Percentiles rank a stretch among this genome's conserved stretches.
Conservation (phyloP, 2,113 vertebrate genomes). For the Nothobranchius furzeri region DNA sequence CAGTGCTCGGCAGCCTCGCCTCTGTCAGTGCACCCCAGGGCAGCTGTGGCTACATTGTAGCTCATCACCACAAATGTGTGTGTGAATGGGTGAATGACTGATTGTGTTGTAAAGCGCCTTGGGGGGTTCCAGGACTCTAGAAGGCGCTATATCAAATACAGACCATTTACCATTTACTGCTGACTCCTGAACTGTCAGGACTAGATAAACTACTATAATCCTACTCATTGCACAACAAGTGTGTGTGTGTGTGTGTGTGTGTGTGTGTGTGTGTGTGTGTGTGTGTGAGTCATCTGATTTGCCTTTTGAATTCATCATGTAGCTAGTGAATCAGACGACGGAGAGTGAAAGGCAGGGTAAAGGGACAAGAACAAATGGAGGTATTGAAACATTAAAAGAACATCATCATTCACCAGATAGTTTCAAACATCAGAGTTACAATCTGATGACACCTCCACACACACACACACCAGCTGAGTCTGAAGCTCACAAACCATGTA, state of each 20-base stretch:
- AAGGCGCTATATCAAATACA: no score
- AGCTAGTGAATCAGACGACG: slow-evolving; percentile 11
- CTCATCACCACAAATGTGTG: no score
- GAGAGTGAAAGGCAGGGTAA: slow-evolving; percentile 7
- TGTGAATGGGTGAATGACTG: no score
- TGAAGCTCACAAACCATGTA: no score
- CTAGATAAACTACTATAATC: slow-evolving; percentile 47
- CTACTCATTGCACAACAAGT: slow-evolving; percentile 34
- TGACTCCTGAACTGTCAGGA: slow-evolving; percentile 44
- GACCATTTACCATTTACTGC: no score
- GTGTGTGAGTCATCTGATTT: slow-evolving; percentile 43
- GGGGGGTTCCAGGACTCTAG: no score
- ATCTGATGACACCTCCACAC: background rate
- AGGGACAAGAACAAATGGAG: slow-evolving; percentile 8
- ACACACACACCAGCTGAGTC: no score
- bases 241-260: background rate
- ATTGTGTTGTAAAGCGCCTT: no score
- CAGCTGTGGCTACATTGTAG: no score
- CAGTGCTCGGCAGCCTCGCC: no score
- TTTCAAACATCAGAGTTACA: slow-evolving; percentile 1
- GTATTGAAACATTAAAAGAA: slow-evolving; percentile 12
- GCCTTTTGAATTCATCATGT: slow-evolving; percentile 16
- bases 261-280: background rate
- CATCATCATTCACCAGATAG: background rate
- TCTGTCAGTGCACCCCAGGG: no score